These are phyloP conservation scores for Mirza zaza DNA, from an alignment of 2,113 vertebrate genomes.

Conservation along the genomic window DNA sequence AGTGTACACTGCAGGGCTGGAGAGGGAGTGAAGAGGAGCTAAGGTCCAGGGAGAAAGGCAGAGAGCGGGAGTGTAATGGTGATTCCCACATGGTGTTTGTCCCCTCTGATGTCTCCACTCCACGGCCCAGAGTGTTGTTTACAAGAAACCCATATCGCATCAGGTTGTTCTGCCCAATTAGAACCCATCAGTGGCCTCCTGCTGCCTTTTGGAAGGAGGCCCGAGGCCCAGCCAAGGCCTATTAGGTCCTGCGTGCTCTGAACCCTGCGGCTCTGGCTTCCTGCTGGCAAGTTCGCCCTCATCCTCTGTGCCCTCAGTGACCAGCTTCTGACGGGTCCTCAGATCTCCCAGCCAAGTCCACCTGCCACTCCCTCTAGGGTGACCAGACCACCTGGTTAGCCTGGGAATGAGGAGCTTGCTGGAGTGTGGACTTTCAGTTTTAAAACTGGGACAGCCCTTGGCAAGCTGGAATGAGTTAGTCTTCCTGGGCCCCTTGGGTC, in stretches of 20 bases:
- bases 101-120: too few species aligned
- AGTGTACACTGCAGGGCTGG: background rate
- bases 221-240: background rate
- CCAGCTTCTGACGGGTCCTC: fast-evolving
- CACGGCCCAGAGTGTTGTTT: background rate
- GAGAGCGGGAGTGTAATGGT: background rate
- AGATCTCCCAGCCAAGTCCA: background rate
- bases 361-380: background rate
- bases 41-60: background rate
- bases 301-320: background rate
- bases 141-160: background rate
- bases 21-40: background rate
- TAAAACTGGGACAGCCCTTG: background rate
- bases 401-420: background rate
- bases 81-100: too few species aligned
- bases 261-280: background rate
- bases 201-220: background rate
- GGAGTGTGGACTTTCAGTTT: background rate
- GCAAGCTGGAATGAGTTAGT: background rate
- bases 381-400: background rate
- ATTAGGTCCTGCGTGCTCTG: background rate
- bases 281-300: background rate
- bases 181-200: background rate
- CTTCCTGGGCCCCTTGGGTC: background rate
- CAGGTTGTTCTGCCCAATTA: background rate